These are phyloP conservation scores for Isurus oxyrinchus DNA, from an alignment of 2,113 vertebrate genomes.

Conservation along the genomic window DNA sequence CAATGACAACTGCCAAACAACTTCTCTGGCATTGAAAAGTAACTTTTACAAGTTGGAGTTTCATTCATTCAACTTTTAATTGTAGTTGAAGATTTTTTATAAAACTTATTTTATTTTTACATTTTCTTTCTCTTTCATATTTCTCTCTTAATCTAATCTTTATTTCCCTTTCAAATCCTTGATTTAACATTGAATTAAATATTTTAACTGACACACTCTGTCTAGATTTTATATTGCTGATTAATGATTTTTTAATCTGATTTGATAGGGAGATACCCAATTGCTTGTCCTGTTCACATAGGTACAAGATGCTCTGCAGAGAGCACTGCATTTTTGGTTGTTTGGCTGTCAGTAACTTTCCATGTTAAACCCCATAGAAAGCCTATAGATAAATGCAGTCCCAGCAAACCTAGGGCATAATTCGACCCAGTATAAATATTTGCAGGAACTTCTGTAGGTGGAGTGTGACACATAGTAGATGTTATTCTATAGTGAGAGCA, in stretches of 20 bases:
- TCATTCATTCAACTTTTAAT: background rate
- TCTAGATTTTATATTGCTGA: background rate
- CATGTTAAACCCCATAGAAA: background rate
- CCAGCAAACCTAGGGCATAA: background rate
- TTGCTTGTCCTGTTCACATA: background rate
- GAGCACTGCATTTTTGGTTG: background rate
- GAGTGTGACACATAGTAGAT: background rate
- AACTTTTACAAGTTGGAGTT: background rate
- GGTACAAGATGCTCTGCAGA: background rate
- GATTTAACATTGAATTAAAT: background rate
- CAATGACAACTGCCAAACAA: background rate
- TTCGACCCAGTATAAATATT: background rate
- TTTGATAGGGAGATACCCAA: background rate
- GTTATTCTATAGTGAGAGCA: background rate
- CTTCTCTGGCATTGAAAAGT: background rate
- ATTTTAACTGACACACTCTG: background rate
- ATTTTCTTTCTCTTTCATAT: background rate
- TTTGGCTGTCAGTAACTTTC: background rate
- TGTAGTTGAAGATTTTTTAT: background rate
- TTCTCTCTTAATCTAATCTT: background rate
- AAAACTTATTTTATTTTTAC: background rate
- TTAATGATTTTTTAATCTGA: background rate
- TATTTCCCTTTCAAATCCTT: background rate
- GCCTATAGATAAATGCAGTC: background rate
- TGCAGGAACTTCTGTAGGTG: background rate